These are phyloP conservation scores for Metaphire vulgaris DNA, from an alignment of 1,140 invertebrate genomes.

Conservation along the genomic window DNA sequence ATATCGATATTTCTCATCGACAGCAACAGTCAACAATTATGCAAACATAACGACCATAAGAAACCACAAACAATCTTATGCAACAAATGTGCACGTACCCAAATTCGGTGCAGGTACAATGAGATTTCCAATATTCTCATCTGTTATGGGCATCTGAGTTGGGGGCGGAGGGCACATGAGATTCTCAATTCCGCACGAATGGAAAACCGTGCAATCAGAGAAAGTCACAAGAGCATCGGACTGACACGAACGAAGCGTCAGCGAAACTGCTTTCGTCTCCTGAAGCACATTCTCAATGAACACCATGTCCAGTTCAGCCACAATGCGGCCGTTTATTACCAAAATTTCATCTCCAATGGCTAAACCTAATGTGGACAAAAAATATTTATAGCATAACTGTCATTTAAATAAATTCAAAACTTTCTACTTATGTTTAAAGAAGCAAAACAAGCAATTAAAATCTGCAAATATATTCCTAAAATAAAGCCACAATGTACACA, in stretches of 20 bases:
- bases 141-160: conserved; percentile 81
- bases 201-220: conserved; percentile 51
- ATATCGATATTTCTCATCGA: too few species aligned
- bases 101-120: conserved; percentile 90
- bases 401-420: background rate
- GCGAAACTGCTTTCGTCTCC: conserved; percentile 87
- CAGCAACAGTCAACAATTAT: too few species aligned
- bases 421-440: background rate
- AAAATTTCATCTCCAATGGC: conserved; percentile 96
- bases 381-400: conserved; percentile 31
- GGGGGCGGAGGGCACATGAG: conserved; percentile 86
- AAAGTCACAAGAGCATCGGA: background rate
- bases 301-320: conserved; percentile 98
- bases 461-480: too few species aligned
- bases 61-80: too few species aligned
- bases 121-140: conserved; percentile 89
- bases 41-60: background rate
- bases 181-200: conserved; percentile 82
- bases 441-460: too few species aligned
- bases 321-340: conserved; percentile 95
- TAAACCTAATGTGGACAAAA: conserved; percentile 82
- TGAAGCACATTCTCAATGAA: conserved; percentile 89
- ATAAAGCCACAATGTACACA: too few species aligned
- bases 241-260: conserved; percentile 59
- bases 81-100: too few species aligned